Conservation (phyloP, 2,888 invertebrate species). For the Campoplex capitator region DNA sequence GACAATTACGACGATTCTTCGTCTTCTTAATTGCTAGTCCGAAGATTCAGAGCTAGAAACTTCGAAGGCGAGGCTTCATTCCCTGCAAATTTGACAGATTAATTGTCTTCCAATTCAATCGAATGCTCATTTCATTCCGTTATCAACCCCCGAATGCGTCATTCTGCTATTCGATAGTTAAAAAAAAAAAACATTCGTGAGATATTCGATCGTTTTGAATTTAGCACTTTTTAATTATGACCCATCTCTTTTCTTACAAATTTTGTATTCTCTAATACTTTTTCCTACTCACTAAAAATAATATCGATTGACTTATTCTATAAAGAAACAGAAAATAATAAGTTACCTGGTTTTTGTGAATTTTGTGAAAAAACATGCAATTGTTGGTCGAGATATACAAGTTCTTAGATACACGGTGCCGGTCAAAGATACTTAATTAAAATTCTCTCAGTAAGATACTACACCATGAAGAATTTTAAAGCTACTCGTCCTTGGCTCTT, state of each 20-base stretch:
- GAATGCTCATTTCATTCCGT: not conserved
- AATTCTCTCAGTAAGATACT: not conserved
- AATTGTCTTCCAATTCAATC: slow-evolving; percentile 27
- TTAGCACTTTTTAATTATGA: too few species aligned
- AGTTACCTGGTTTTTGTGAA: not conserved
- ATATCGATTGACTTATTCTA: not conserved
- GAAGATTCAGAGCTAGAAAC: slow-evolving; percentile 40
- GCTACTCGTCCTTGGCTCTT: slow-evolving; percentile 36
- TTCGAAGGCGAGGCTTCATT: slow-evolving; percentile 1
- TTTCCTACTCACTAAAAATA: not conserved
- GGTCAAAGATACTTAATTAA: not conserved
- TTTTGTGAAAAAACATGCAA: not conserved
- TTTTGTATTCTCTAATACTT: not conserved
- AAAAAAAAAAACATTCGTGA: not conserved
- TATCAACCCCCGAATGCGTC: not conserved
- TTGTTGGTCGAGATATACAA: not conserved
- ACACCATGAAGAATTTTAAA: slow-evolving; percentile 4
- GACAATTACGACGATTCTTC: slow-evolving; percentile 46
- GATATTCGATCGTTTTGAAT: too few species aligned
- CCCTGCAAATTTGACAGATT: slow-evolving; percentile 11
- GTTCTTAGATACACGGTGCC: not conserved
- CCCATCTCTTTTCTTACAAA: not conserved
- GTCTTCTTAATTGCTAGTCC: slow-evolving; percentile 54
- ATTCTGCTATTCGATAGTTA: not conserved
- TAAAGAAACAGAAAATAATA: not conserved